Evolutionary conservation across 2,888 invertebrate genomes (phyloP), one percentile per base, ranked within the genome.

Genomic region (Mylabris sibirica): DNA sequence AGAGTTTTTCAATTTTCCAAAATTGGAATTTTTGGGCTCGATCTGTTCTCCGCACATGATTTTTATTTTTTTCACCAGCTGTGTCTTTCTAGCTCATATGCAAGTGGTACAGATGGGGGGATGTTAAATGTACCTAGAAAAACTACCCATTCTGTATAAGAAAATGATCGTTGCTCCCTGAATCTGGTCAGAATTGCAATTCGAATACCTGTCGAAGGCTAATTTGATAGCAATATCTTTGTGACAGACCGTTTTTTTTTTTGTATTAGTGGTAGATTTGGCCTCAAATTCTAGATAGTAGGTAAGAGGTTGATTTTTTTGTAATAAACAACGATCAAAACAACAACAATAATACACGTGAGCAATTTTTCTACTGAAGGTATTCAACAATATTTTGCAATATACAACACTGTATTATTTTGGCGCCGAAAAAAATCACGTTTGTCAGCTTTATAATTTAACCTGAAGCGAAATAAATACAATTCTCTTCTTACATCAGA

Each of bases 401-500:
- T 53, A 22, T 1, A 53, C 20, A 20, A 30, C 30, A 30, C 5
- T 22, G 9, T 20, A 22, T 24, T 53, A 49, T 49, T 53, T 53
- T 53, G 53, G 53, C 53, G 53, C 53, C 53, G 14, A 38, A 44
- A 17, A 49, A 53, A 22, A 53, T 53, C 53, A 53, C 53, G 53
- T 53, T 24, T 24, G 12, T 24, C 53, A 22, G 22, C 22, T 22
- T 49, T n/a, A 30, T 17, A 53, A 22, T 24, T n/a, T 24, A 22
- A 53, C 53, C 53, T 53, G 22, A 0, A 24, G 53, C 53, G 3
- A 53, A 22, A 53, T 11, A 53, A 53, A 53, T 24, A 44, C 17
- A 44, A 44, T 20, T 53, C 53, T 53, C 53, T 53, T 53, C 53
- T 53, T 53, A 53, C 53, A 53, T 24, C 53, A 53, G 22, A 53